Base-by-base conservation (phyloP, 2,797 vertebrate species). In the Clarias pachynema region DNA sequence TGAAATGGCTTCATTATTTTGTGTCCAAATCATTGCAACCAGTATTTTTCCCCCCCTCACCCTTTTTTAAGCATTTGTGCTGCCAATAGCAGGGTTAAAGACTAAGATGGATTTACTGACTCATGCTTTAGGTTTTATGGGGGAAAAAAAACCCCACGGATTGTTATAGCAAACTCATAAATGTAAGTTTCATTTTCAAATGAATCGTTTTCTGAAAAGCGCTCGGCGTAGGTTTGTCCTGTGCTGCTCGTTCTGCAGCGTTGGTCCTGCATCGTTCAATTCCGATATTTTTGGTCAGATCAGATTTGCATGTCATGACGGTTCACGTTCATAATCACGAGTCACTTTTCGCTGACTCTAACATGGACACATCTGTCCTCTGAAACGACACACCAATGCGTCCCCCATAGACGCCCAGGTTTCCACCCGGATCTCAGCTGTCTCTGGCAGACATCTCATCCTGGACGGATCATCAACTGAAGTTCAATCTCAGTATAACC, bases 1-100 rank as follows among this genome's bases (percentile, higher is more conserved):
- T 84, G 40, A 82, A 22, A 49, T 66, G 65, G 65, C 72, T 62
- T 49, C 63, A 69, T 31, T 86, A 12, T 22, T 65, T 83, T 9
- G 4, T 26, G 3, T 70, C 34, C 79, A 31, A 81, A 26, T 75
- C n/a, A 56, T 1, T 73, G 31, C 18, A 9, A 24, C 26, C 57
- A 63, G 57, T 34, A n/a, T n/a, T n/a, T 60, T 24, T 6, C 16
- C 6, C 2, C 5, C 16, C n/a, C 31, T 5, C 15, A 29, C 63
- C 31, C 29, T 31, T 26, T 15, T 18, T 26, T 6, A 29, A 15
- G n/a, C 10, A 22, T 53, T 7, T 15, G 40, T 16, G 40, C 70
- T 72, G 70, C 16, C 37, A 49, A 44, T 31, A 20, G 22, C 44
- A 40, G 8, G 6, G 49, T 56, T 57, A 75, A 75, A 56, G n/a